phyloP scores from a whole-genome alignment of 2,888 invertebrate genomes.

The Digitonthophagus gazella region DNA sequence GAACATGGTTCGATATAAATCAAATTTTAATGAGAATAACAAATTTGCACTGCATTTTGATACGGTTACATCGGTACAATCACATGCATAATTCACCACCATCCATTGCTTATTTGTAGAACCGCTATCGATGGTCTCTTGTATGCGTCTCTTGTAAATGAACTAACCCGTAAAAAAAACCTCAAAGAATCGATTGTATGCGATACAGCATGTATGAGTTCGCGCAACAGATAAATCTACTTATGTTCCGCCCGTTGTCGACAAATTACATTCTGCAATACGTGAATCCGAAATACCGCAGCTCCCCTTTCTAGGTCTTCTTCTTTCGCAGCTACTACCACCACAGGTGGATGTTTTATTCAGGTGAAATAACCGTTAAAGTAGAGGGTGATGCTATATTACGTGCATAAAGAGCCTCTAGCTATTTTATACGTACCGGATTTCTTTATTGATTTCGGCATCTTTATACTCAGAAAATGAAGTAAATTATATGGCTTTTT shows the following conservation, averaged over 20 bases:
- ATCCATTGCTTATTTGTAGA: background rate
- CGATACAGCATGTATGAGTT: background rate
- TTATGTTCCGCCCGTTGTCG: conserved; percentile 22
- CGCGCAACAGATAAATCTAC: conserved; percentile 22
- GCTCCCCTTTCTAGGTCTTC: background rate
- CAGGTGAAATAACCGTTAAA: background rate
- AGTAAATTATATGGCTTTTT: too few relatives aligned
- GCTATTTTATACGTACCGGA: background rate
- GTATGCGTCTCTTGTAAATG: background rate
- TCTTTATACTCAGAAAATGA: too few relatives aligned
- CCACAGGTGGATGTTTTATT: conserved; percentile 11
- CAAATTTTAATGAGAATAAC: background rate
- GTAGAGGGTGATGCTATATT: background rate
- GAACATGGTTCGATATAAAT: background rate
- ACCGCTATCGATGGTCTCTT: background rate
- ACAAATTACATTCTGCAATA: conserved; percentile 24
- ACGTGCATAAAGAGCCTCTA: background rate
- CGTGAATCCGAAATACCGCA: conserved; percentile 13
- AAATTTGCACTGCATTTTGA: background rate
- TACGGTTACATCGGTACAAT: background rate
- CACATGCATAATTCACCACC: background rate
- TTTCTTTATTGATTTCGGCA: conserved; percentile 3
- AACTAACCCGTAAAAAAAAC: background rate
- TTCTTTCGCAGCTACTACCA: background rate
- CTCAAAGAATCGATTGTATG: too few relatives aligned